Percentiles rank a stretch among this genome's conserved stretches.
Evolutionary conservation across 2,888 invertebrate species (phyloP).

Genomic region (Imbricaverruca yamaguchii): DNA sequence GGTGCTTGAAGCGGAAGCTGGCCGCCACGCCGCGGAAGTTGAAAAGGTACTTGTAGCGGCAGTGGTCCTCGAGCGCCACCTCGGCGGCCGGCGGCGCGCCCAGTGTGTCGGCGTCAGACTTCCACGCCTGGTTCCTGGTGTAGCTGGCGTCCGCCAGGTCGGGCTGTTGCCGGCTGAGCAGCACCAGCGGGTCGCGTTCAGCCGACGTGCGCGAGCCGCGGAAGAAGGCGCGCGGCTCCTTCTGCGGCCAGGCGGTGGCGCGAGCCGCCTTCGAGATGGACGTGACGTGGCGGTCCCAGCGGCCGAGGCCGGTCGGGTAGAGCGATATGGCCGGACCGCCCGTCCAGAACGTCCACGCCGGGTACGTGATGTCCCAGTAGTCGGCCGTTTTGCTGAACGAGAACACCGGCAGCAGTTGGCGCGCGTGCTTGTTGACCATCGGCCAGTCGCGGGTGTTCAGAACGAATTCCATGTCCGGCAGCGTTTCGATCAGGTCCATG

Average conservation of each 20-base stretch:
- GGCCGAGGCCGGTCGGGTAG: slow-evolving; percentile 85
- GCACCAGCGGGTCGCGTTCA: slow-evolving; percentile 78
- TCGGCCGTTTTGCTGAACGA: slow-evolving; percentile 85
- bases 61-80: slow-evolving; percentile 83
- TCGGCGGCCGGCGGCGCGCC: slow-evolving; percentile 73
- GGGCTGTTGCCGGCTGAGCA: slow-evolving; percentile 49
- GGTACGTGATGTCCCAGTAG: slow-evolving; percentile 81
- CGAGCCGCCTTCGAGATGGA: slow-evolving; percentile 59
- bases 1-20: slow-evolving; percentile 91
- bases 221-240: slow-evolving; percentile 63
- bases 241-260: slow-evolving; percentile 66
- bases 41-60: slow-evolving; percentile 83
- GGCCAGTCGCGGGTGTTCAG: slow-evolving; percentile 92
- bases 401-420: slow-evolving; percentile 65
- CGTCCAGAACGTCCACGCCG: slow-evolving; percentile 97
- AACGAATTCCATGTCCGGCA: slow-evolving; percentile 71
- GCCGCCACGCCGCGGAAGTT: slow-evolving; percentile 96
- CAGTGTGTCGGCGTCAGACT: slow-evolving; percentile 82
- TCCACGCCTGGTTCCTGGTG: slow-evolving; percentile 98
- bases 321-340: slow-evolving; percentile 92
- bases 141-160: slow-evolving; percentile 83
- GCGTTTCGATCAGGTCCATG: slow-evolving; percentile 26
- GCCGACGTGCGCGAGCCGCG: slow-evolving; percentile 88
- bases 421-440: slow-evolving; percentile 52
- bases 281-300: slow-evolving; percentile 80